These are phyloP conservation scores for Carcharodon carcharias DNA, from an alignment of 2,797 vertebrate genomes.

Conservation along the genomic window DNA sequence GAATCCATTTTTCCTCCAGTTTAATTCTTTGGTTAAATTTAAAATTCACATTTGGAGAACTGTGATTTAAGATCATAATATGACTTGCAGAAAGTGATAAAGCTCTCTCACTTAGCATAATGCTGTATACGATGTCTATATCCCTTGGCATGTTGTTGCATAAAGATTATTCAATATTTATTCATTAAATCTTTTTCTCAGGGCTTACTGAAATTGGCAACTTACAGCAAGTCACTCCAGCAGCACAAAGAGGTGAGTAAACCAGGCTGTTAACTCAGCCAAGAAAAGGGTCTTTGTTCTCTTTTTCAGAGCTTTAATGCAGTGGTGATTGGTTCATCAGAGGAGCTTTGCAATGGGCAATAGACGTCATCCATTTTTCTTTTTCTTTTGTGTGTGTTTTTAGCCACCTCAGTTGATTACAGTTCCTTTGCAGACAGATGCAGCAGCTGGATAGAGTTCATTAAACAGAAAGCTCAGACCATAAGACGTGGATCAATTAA, in stretches of 20 bases:
- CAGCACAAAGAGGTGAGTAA: slow-evolving; percentile 69
- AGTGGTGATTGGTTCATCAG: slow-evolving; percentile 59
- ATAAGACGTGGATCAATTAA: slow-evolving; percentile 99
- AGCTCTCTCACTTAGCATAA: background rate
- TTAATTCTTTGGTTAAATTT: background rate
- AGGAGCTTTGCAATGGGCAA: slow-evolving; percentile 57
- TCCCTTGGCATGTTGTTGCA: background rate
- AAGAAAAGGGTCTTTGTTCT: slow-evolving; percentile 54
- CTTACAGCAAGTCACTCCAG: slow-evolving; percentile 65
- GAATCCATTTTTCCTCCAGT: background rate
- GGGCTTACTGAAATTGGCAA: slow-evolving; percentile 69
- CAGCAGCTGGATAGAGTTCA: slow-evolving; percentile 99
- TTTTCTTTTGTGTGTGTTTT: slow-evolving; percentile 76
- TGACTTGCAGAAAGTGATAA: background rate
- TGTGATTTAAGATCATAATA: background rate
- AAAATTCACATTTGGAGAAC: background rate
- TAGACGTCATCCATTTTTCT: slow-evolving; percentile 82
- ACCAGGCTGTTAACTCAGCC: slow-evolving; percentile 48
- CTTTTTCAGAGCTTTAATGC: slow-evolving; percentile 56
- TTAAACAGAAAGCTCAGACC: slow-evolving; percentile 99
- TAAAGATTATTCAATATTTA: slow-evolving; percentile 42
- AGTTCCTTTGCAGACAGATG: slow-evolving; percentile 99
- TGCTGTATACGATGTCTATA: background rate
- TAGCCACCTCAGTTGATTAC: slow-evolving; percentile 99
- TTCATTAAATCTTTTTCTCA: slow-evolving; percentile 54